Evolutionary conservation across 2,113 vertebrate species (phyloP).

Genomic region (Puntigrus tetrazona): DNA sequence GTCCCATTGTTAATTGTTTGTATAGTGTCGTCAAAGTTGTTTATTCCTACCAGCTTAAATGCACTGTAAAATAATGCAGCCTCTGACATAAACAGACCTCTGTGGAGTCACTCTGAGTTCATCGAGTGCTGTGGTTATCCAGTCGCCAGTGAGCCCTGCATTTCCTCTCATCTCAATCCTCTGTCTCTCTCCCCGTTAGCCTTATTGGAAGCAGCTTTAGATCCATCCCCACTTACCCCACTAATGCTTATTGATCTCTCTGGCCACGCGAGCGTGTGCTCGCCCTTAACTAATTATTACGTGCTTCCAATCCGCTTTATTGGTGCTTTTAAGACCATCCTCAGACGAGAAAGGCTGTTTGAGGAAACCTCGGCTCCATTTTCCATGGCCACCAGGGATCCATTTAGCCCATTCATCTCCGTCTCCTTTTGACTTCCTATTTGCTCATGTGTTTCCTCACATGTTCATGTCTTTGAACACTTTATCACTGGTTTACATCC

Average conservation of each 20-base stretch:
- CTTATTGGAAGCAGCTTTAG: constrained; percentile 57
- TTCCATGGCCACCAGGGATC: constrained; percentile 59
- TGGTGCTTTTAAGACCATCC: constrained; percentile 71
- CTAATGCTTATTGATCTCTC: constrained; percentile 77
- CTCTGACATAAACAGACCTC: constrained; percentile 14
- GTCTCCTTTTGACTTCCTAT: constrained; percentile 38
- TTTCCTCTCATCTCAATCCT: constrained; percentile 24
- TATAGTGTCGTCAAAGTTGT: not conserved
- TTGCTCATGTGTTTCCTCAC: constrained; percentile 5
- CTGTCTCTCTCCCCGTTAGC: constrained; percentile 19
- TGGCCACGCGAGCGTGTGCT: constrained; percentile 53
- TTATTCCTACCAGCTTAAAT: not conserved
- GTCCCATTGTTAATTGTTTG: not conserved
- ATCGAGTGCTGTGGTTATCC: constrained; percentile 12
- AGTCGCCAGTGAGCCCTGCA: constrained; percentile 4
- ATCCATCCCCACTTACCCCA: constrained; percentile 60
- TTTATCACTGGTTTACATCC: not conserved
- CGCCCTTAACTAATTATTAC: constrained; percentile 76
- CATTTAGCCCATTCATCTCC: constrained; percentile 41
- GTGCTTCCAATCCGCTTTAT: constrained; percentile 74
- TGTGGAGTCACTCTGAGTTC: constrained; percentile 17
- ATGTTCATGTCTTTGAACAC: not conserved
- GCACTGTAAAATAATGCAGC: not conserved
- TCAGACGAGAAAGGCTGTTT: constrained; percentile 57
- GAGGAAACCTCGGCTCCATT: constrained; percentile 55